Base-by-base conservation (phyloP, 2,888 invertebrate species). In the Calameuta idolon region DNA sequence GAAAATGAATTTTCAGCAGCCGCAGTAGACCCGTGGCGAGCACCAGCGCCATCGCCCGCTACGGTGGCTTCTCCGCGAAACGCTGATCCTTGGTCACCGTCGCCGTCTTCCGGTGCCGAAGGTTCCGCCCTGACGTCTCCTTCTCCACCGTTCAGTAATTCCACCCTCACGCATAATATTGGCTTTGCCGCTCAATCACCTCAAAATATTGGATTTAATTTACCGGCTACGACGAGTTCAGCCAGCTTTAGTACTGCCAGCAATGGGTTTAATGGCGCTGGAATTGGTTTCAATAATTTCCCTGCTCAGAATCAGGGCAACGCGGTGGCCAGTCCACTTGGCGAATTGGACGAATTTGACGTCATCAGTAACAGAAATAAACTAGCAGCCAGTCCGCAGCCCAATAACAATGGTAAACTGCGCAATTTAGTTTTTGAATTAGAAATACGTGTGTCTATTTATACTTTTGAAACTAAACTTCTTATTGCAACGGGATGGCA, bases 291-390 rank as follows among this genome's bases (percentile, higher is more conserved):
- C 80, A 89, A 88, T 76, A 86, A 89, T 81, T 89, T 88, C 77
- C 37, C 88, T 75, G 74, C 83, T 15, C 87, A 86, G 71, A 89
- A 85, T 83, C 89, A 87, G 75, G 85, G 85, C 83, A 87, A 84
- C 80, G 80, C 85, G 37, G 82, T 81, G 23, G 80, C 80, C 74
- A 90, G 89, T 85, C 94, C 95, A 4, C 93, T 94, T 2, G 94
- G 95, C 11, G 97, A 97, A 91, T 93, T 97, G 90, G 97, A 97
- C 91, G 97, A 97, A 90, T 97, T 97, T 92, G 97, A 97, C 92
- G 94, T 96, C 82, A 95, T 97, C 83, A 96, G 96, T 80, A 97
- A 97, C 92, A 94, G 97, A 80, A 95, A 94, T 88, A 93, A 92
- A 88, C 83, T 88, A 69, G 89, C 87, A 84, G 83, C 90, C 79